These are phyloP conservation scores for Bombus soroeensis DNA, from an alignment of 1,140 invertebrate species.

Conservation along the genomic window DNA sequence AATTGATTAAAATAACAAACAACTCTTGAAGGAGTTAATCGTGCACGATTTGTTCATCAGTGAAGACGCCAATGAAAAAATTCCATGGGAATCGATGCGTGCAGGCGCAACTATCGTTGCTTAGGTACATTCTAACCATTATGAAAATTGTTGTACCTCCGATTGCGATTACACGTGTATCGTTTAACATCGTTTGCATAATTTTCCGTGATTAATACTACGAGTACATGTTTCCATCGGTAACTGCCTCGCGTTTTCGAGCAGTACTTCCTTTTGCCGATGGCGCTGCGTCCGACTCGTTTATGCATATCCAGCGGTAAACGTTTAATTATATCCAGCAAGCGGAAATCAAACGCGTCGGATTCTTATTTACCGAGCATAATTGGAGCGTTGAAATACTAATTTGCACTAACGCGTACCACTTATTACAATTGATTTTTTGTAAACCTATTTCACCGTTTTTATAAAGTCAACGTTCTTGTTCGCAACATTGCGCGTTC, in stretches of 20 bases:
- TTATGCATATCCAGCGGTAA: slow-evolving; percentile 23
- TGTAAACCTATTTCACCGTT: neutral
- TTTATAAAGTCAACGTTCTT: neutral
- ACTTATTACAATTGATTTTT: neutral
- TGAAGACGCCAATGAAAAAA: neutral
- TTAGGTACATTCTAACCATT: neutral
- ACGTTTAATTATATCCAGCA: slow-evolving; percentile 40
- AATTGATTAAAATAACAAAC: too few species aligned
- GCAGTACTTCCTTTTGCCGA: too few species aligned
- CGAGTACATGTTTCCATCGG: neutral
- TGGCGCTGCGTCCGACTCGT: neutral
- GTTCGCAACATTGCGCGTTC: neutral
- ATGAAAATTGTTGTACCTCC: neutral
- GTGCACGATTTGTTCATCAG: neutral
- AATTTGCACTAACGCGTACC: neutral
- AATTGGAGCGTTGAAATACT: neutral
- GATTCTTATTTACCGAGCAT: neutral
- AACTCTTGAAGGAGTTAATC: too few species aligned
- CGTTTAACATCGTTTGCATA: slow-evolving; percentile 17
- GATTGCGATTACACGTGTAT: slow-evolving; percentile 5
- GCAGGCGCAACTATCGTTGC: neutral
- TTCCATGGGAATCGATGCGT: neutral
- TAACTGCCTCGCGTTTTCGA: neutral
- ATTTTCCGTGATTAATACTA: neutral
- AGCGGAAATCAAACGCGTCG: neutral